A percentile compares a stretch with the other conserved stretches of the same genome.
Conservation (phyloP, 1,140 invertebrate genomes). For the Rhyacophila brunnea region DNA sequence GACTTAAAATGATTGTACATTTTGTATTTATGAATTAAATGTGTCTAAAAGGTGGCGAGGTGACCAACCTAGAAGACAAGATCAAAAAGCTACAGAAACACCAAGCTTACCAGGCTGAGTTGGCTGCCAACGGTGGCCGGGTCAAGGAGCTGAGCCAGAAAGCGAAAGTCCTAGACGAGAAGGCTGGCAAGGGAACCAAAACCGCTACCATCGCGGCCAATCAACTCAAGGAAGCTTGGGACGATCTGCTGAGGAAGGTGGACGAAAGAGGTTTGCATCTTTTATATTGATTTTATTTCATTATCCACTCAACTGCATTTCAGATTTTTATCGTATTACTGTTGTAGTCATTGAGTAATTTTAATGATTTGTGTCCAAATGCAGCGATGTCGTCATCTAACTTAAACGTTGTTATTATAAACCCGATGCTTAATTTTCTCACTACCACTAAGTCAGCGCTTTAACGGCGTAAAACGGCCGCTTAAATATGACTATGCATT, state of each 20-base stretch:
- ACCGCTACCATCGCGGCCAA: constrained; percentile 76
- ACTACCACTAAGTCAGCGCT: no score
- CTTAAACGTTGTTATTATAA: no score
- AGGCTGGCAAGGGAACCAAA: constrained; percentile 63
- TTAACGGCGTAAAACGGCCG: no score
- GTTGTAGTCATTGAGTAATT: no score
- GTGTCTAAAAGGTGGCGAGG: constrained; percentile 59
- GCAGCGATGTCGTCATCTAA: no score
- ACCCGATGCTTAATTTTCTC: no score
- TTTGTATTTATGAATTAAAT: not conserved
- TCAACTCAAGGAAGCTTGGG: constrained; percentile 74
- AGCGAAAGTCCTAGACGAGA: constrained; percentile 65
- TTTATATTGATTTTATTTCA: no score
- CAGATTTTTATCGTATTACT: no score
- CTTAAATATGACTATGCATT: no score
- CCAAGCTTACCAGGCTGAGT: constrained; percentile 95
- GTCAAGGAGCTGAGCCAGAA: constrained; percentile 79
- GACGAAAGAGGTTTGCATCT: constrained; percentile 60
- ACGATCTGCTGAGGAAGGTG: constrained; percentile 76
- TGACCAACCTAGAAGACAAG: constrained; percentile 78
- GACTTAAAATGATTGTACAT: not conserved
- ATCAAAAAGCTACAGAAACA: constrained; percentile 97
- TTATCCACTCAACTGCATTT: no score
- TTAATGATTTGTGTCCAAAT: no score
- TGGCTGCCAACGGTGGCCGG: constrained; percentile 83